A percentile compares a stretch with the other conserved stretches of the same genome.
Evolutionary conservation across 2,888 invertebrate species (phyloP).

Genomic region (Eremobia ochroleuca): DNA sequence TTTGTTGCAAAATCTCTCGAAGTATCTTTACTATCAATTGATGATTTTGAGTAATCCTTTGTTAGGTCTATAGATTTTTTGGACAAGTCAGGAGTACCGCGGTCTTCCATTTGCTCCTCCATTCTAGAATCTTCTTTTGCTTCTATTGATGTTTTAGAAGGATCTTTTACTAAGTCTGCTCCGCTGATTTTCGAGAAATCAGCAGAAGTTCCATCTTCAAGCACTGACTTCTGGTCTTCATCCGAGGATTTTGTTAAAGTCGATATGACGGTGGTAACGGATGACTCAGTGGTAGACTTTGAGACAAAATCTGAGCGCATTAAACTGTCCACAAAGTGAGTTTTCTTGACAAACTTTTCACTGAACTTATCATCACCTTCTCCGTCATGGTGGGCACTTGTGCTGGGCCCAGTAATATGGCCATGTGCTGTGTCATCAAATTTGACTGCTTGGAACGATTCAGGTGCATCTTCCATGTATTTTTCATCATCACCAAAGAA

Average conservation of each 20-base stretch:
- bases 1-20: conserved; percentile 89
- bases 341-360: conserved; percentile 77
- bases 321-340: conserved; percentile 80
- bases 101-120: conserved; percentile 84
- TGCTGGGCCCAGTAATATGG: conserved; percentile 69
- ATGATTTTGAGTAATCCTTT: conserved; percentile 89
- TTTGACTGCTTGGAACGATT: conserved; percentile 67
- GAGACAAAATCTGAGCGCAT: conserved; percentile 83
- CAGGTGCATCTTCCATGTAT: conserved; percentile 72
- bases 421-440: conserved; percentile 62
- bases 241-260: conserved; percentile 88
- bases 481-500: conserved; percentile 84
- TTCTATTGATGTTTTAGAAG: conserved; percentile 86
- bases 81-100: conserved; percentile 87
- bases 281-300: conserved; percentile 89
- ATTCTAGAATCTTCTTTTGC: conserved; percentile 83
- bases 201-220: conserved; percentile 88
- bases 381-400: conserved; percentile 69
- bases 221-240: conserved; percentile 86
- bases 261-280: conserved; percentile 87
- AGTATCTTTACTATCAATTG: conserved; percentile 89
- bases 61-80: conserved; percentile 88
- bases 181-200: conserved; percentile 89
- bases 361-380: conserved; percentile 73
- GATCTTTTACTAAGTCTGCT: conserved; percentile 86